Evolutionary conservation across 2,797 vertebrate species (phyloP), one percentile per base, ranked within the genome.

Genomic region (Onychomys leucogaster): DNA sequence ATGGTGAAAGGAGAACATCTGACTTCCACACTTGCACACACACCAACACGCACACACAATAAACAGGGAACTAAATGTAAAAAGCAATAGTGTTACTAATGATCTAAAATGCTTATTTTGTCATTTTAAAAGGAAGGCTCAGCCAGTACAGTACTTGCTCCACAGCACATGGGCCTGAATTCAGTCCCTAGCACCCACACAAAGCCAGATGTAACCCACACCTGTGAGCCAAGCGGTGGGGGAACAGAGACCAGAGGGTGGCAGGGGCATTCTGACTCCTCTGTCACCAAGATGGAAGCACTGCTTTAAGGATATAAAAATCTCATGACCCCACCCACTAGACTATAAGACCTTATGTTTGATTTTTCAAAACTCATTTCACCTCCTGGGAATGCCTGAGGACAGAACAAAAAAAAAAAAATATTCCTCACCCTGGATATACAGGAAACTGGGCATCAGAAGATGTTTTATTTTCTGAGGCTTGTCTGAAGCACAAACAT

Each of bases 401-500:
- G 37, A 73, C 43, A 77, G 61, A 2, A 52, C 83, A 71, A 76
- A 85, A 65, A 76, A 85, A 89, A 90, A 27, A 27, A 29, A 63
- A 1, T n/a, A 73, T 41, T 77, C 82, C 77, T 96, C 84, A 96
- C n/a, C 52, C 17, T 89, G 59, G 77, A 93, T 83, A 91, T 61
- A 91, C 3, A 91, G 43, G 29, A 96, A 85, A n/a, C 89, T 69
- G 27, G n/a, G 9, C 52, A 69, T 49, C 16, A 81, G 93, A 84
- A 52, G 37, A 95, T 23, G 75, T 61, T 88, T 90, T 52, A 93
- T 65, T 61, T 90, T 57, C 69, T 78, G 16, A 63, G 89, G 19
- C n/a, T 61, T 63, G 29, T 89, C 63, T 34, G 52, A 96, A 96
- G 17, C 25, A 95, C 97, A 92, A 92, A 90, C 61, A 25, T 27